phyloP scores from a whole-genome alignment of 2,113 vertebrate genomes.

The Limnothrissa miodon region DNA sequence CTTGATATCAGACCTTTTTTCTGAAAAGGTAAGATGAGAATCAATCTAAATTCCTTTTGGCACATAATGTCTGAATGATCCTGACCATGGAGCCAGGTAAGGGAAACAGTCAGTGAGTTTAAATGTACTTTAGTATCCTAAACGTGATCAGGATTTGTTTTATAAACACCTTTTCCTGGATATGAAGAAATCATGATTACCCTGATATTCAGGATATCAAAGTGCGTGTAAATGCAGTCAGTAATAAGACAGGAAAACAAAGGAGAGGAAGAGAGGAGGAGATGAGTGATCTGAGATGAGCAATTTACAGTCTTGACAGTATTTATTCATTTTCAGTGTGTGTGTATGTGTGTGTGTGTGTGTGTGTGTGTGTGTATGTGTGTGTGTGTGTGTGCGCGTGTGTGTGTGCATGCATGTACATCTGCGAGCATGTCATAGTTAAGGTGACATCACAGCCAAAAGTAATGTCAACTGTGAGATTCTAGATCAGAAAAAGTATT shows the following conservation, averaged over 20 bases:
- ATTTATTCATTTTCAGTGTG: not conserved
- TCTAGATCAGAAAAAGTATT: no score
- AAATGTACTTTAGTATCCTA: no score
- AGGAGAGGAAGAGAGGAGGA: not conserved
- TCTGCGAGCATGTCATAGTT: not conserved
- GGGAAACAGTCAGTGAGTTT: not conserved
- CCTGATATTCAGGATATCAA: no score
- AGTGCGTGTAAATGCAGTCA: no score
- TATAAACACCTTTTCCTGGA: no score
- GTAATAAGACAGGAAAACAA: no score
- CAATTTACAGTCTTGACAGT: not conserved
- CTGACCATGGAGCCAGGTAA: conserved; percentile 7
- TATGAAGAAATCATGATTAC: no score
- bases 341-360: conserved; percentile 6
- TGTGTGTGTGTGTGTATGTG: not conserved
- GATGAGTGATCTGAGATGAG: not conserved
- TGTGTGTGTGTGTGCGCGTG: not conserved
- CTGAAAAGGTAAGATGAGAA: not conserved
- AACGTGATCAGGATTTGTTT: no score
- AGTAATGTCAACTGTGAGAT: no score
- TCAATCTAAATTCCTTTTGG: not conserved
- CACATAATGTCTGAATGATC: not conserved
- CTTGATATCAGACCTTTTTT: not conserved
- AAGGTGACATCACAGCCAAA: not conserved
- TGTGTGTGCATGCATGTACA: not conserved